These are phyloP conservation scores for Hesperia comma DNA, from an alignment of 2,888 invertebrate genomes.

Conservation along the genomic window DNA sequence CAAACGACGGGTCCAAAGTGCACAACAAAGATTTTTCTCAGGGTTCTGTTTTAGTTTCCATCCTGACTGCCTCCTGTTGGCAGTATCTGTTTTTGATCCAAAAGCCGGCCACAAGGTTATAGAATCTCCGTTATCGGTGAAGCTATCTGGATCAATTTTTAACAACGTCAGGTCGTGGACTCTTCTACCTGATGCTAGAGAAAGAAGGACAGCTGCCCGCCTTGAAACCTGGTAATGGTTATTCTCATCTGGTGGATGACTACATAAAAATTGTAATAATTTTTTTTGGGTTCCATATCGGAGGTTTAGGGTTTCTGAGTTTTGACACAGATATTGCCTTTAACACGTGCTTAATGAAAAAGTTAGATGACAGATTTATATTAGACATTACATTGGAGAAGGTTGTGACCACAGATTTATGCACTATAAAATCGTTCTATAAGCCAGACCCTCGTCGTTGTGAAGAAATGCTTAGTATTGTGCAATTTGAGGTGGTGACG, in stretches of 20 bases:
- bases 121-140: neutral
- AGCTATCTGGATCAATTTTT: conserved; percentile 6
- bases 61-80: conserved; percentile 25
- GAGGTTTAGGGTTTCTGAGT: conserved; percentile 18
- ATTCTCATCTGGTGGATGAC: neutral
- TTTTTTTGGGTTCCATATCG: conserved; percentile 37
- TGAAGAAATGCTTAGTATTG: conserved; percentile 40
- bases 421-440: conserved; percentile 35
- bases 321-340: conserved; percentile 35
- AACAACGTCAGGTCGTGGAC: conserved; percentile 34
- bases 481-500: conserved; percentile 32
- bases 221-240: conserved; percentile 25
- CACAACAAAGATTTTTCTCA: conserved; percentile 13
- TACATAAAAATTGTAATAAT: neutral
- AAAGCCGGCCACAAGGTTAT: conserved; percentile 32
- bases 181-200: conserved; percentile 22
- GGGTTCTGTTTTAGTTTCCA: conserved; percentile 29
- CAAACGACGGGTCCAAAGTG: conserved; percentile 23
- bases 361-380: conserved; percentile 35
- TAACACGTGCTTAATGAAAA: conserved; percentile 35
- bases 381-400: conserved; percentile 19
- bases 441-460: conserved; percentile 31
- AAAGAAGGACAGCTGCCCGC: conserved; percentile 12
- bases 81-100: neutral
- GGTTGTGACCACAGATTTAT: conserved; percentile 38